These are phyloP conservation scores for Elysia crispata DNA, from an alignment of 2,888 invertebrate species.

Conservation along the genomic window DNA sequence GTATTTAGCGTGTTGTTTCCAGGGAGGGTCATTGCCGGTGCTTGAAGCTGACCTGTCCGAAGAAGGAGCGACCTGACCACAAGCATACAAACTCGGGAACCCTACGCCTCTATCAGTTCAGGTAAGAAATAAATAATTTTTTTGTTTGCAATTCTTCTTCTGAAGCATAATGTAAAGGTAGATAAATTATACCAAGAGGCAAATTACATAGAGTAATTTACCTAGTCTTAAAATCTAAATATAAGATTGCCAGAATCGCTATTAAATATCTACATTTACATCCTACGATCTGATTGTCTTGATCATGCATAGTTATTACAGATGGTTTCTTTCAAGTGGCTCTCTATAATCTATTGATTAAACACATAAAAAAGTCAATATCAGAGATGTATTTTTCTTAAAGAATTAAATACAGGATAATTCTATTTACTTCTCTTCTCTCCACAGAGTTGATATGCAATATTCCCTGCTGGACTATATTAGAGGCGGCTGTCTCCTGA, in stretches of 20 bases:
- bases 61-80: slow-evolving; percentile 59
- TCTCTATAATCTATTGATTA: too few relatives aligned
- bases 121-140: slow-evolving; percentile 52
- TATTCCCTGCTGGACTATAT: slow-evolving; percentile 61
- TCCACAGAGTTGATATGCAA: slow-evolving; percentile 59
- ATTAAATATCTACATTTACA: too few relatives aligned
- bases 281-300: too few relatives aligned
- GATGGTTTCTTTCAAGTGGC: too few relatives aligned
- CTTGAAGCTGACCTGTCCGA: slow-evolving; percentile 56
- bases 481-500: slow-evolving; percentile 59
- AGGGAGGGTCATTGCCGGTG: slow-evolving; percentile 60
- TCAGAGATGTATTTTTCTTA: not conserved
- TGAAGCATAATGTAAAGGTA: too few relatives aligned
- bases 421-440: not conserved
- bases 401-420: not conserved
- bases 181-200: too few relatives aligned
- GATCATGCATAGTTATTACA: too few relatives aligned
- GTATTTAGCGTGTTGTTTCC: slow-evolving; percentile 26
- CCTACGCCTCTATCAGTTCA: slow-evolving; percentile 60
- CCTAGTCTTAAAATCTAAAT: too few relatives aligned
- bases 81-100: slow-evolving; percentile 56
- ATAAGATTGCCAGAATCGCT: too few relatives aligned
- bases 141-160: too few relatives aligned
- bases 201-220: too few relatives aligned
- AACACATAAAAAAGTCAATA: too few relatives aligned